Conservation (phyloP, 1,140 invertebrate species). For the Sitobion miscanthi region DNA sequence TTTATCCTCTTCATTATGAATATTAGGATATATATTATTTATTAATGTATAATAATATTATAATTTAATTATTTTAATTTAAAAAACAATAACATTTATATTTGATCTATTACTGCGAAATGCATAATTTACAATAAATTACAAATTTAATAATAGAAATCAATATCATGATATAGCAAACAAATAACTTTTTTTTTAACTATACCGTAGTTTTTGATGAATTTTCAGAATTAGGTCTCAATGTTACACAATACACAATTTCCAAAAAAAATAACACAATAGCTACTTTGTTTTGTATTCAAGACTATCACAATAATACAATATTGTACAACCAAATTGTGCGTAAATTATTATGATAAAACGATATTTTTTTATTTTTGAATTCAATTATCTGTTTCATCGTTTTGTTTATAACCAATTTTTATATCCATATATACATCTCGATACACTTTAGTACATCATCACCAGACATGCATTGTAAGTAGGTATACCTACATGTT, state of each 20-base stretch:
- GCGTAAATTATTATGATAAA: neutral
- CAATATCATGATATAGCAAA: neutral
- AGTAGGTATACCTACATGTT: neutral
- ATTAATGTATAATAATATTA: too few relatives aligned
- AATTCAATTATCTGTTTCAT: neutral
- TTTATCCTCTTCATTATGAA: neutral
- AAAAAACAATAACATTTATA: neutral
- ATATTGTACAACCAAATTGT: neutral
- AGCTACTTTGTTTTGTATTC: neutral
- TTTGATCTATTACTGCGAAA: neutral
- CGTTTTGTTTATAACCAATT: neutral
- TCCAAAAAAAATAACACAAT: neutral
- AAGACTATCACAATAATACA: neutral
- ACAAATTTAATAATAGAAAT: too few relatives aligned
- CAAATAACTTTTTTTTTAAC: neutral
- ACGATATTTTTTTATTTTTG: neutral
- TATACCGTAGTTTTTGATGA: neutral
- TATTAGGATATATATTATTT: too few relatives aligned
- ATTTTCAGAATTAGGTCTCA: neutral
- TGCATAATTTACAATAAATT: neutral
- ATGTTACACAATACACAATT: neutral
- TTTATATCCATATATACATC: neutral
- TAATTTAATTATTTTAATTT: too few relatives aligned
- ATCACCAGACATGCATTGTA: neutral
- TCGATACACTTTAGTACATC: too few relatives aligned